These are phyloP conservation scores for Isoperla grammatica DNA, from an alignment of 2,888 invertebrate species.

Conservation along the genomic window DNA sequence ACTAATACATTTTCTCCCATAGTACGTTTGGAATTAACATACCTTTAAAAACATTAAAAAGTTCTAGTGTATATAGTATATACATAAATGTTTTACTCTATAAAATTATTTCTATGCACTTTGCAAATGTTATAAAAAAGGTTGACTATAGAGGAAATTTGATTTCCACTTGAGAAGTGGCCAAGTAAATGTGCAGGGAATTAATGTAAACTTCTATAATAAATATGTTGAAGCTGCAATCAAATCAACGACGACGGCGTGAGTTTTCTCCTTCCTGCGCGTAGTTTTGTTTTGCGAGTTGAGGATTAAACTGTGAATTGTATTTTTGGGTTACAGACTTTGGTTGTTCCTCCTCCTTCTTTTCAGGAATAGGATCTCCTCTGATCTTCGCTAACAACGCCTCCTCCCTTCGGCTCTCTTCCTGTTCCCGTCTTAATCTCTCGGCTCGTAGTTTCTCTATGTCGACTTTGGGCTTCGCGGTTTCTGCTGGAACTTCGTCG, in stretches of 20 bases:
- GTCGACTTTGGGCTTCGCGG: slow-evolving; percentile 37
- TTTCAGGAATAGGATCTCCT: slow-evolving; percentile 44
- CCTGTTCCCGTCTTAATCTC: slow-evolving; percentile 71
- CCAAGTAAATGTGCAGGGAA: no score
- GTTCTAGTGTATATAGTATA: no score
- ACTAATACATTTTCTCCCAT: no score
- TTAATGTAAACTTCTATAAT: no score
- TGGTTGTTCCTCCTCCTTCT: slow-evolving; percentile 37
- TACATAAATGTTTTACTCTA: no score
- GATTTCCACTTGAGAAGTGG: no score
- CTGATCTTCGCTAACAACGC: slow-evolving; percentile 63
- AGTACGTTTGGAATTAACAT: no score
- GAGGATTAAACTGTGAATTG: slow-evolving; percentile 95
- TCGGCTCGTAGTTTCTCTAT: slow-evolving; percentile 68
- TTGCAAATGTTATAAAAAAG: no score
- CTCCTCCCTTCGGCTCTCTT: slow-evolving; percentile 68
- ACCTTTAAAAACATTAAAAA: no score
- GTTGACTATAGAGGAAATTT: no score
- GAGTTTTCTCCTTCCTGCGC: background rate
- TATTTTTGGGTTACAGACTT: slow-evolving; percentile 66
- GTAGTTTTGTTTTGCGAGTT: slow-evolving; percentile 73
- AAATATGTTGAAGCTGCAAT: no score
- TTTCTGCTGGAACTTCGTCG: slow-evolving; percentile 3
- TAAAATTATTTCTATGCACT: no score
- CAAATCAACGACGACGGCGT: background rate